These are phyloP conservation scores for Okamejei kenojei DNA, from an alignment of 2,797 vertebrate genomes.

Conservation along the genomic window DNA sequence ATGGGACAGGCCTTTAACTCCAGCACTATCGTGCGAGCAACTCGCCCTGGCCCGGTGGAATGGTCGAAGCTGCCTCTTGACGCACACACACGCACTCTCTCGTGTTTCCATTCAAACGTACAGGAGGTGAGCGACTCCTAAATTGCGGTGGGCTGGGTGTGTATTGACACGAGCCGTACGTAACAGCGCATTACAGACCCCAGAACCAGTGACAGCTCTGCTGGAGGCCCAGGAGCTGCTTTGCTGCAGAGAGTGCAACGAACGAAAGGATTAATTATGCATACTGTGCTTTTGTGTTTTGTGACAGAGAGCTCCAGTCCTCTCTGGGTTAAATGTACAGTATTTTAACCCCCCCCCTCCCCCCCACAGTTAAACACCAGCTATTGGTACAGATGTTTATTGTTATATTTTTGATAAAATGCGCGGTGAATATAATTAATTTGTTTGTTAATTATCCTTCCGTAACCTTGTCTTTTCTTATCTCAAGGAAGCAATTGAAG, in stretches of 20 bases:
- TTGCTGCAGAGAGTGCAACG: background rate
- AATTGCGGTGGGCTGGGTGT: slow-evolving; percentile 35
- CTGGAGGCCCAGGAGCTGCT: slow-evolving; percentile 29
- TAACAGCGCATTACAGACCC: slow-evolving; percentile 24
- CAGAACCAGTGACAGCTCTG: slow-evolving; percentile 36
- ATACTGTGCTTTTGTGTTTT: slow-evolving; percentile 29
- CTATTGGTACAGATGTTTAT: slow-evolving; percentile 34
- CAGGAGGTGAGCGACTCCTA: slow-evolving; percentile 7
- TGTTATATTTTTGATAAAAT: slow-evolving; percentile 29
- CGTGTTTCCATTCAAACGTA: slow-evolving; percentile 10
- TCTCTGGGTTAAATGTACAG: slow-evolving; percentile 33
- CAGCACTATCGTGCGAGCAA: no score
- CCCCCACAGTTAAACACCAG: background rate
- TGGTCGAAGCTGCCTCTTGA: background rate
- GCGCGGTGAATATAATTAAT: slow-evolving; percentile 18
- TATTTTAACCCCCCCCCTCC: background rate
- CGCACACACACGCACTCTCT: background rate
- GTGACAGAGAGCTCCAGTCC: slow-evolving; percentile 4
- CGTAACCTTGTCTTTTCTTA: slow-evolving; percentile 24
- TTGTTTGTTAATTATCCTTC: slow-evolving; percentile 34
- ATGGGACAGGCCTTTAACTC: no score
- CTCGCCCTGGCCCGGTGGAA: background rate
- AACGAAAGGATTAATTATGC: slow-evolving; percentile 31
- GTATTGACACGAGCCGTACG: slow-evolving; percentile 21
- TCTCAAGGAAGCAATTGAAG: slow-evolving; percentile 15